Evolutionary conservation across 2,113 vertebrate genomes (phyloP).

Genomic region (Pitta sordida): DNA sequence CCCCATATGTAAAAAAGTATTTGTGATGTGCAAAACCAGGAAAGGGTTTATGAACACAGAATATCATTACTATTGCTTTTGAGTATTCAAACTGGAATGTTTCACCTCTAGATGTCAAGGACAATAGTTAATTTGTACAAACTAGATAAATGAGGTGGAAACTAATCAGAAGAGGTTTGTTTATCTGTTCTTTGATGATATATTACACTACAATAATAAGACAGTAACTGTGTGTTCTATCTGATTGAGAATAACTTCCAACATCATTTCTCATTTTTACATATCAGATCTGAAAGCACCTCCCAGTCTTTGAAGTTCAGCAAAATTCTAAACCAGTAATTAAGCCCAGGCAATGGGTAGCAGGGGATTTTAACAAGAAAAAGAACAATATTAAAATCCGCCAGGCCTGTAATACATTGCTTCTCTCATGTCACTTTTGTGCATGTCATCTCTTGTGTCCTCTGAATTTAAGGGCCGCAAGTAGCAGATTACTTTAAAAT

Average conservation of each 20-base stretch:
- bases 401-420: not conserved
- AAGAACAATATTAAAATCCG: not conserved
- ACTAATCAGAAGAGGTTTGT: conserved; percentile 62
- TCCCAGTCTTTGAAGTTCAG: conserved; percentile 52
- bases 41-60: not conserved
- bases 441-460: not conserved
- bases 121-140: conserved; percentile 54
- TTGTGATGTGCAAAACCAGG: not conserved
- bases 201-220: conserved; percentile 58
- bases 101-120: conserved; percentile 48
- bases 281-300: conserved; percentile 47
- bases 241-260: conserved; percentile 47
- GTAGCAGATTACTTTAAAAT: not conserved
- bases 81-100: not conserved
- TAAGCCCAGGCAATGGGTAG: not conserved
- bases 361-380: conserved; percentile 6
- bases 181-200: conserved; percentile 65
- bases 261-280: conserved; percentile 58
- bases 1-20: not conserved
- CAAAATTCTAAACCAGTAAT: conserved; percentile 33
- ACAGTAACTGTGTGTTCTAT: conserved; percentile 50
- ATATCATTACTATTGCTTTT: not conserved
- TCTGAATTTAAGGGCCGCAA: not conserved
- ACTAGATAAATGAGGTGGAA: conserved; percentile 65
- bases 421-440: not conserved